These are phyloP conservation scores for Pteronotus mesoamericanus DNA, from an alignment of 2,797 vertebrate genomes.

Conservation along the genomic window DNA sequence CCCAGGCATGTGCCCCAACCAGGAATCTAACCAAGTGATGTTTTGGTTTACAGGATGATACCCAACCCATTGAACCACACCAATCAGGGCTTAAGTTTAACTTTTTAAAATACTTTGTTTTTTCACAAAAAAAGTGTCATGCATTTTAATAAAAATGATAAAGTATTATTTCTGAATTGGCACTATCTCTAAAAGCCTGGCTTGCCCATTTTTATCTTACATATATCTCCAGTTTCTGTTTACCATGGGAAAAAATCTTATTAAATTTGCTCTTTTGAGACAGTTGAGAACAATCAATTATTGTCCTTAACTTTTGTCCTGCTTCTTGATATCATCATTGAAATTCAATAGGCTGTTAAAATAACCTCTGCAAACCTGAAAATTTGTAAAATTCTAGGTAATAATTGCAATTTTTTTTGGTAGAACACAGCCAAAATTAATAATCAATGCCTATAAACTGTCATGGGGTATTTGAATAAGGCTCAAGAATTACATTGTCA, in stretches of 20 bases:
- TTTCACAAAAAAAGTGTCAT: too few relatives aligned
- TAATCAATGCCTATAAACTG: neutral
- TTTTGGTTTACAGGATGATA: rapidly evolving
- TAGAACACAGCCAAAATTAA: neutral
- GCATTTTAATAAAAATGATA: neutral
- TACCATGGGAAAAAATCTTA: neutral
- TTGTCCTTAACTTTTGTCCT: neutral
- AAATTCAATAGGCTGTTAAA: neutral
- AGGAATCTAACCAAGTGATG: too few relatives aligned
- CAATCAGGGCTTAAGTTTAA: neutral
- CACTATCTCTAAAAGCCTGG: neutral
- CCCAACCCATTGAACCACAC: neutral
- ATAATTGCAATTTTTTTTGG: neutral
- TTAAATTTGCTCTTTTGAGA: neutral
- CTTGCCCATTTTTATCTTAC: neutral
- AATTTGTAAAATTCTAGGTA: neutral
- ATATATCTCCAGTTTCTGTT: neutral
- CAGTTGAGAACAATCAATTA: neutral
- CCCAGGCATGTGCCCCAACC: too few relatives aligned
- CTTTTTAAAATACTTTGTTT: neutral
- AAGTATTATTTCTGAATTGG: neutral
- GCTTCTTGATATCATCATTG: neutral
- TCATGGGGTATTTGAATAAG: neutral
- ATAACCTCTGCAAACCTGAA: neutral
- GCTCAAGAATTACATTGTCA: neutral